Evolutionary conservation across 2,888 invertebrate genomes (phyloP).

Genomic region (Endomychus coccineus): DNA sequence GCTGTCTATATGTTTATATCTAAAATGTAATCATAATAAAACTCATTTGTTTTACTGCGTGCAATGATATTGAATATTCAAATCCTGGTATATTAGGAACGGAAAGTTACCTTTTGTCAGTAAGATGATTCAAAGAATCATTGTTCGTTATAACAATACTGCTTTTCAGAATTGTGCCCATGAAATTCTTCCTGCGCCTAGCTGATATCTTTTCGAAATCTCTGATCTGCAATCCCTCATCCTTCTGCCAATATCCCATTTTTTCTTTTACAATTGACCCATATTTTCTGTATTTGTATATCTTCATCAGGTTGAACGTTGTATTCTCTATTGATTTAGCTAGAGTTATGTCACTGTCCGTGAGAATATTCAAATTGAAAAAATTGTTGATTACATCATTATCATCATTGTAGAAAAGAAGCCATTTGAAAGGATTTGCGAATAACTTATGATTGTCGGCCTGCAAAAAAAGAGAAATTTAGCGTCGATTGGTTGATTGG

Average conservation of each 20-base stretch:
- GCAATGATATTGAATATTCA: neutral
- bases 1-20: conserved; percentile 49
- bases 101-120: conserved; percentile 49
- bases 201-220: conserved; percentile 26
- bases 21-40: no score
- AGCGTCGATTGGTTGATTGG: no score
- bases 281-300: conserved; percentile 27
- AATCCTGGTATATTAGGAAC: neutral
- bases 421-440: conserved; percentile 49
- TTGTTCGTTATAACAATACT: conserved; percentile 55
- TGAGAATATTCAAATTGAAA: conserved; percentile 29
- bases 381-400: conserved; percentile 19
- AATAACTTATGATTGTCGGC: conserved; percentile 44
- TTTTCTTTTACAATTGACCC: conserved; percentile 26
- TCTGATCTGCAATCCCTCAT: conserved; percentile 15
- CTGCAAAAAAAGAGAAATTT: no score
- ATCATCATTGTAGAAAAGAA: conserved; percentile 33
- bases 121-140: conserved; percentile 52
- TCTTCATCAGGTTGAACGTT: conserved; percentile 21
- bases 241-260: conserved; percentile 28
- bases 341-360: conserved; percentile 49
- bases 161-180: conserved; percentile 45
- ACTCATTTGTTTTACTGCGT: no score
- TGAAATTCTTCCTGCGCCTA: conserved; percentile 45
- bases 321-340: conserved; percentile 38